Evolutionary conservation across 2,113 vertebrate genomes (phyloP).

Genomic region (Scalopus aquaticus): DNA sequence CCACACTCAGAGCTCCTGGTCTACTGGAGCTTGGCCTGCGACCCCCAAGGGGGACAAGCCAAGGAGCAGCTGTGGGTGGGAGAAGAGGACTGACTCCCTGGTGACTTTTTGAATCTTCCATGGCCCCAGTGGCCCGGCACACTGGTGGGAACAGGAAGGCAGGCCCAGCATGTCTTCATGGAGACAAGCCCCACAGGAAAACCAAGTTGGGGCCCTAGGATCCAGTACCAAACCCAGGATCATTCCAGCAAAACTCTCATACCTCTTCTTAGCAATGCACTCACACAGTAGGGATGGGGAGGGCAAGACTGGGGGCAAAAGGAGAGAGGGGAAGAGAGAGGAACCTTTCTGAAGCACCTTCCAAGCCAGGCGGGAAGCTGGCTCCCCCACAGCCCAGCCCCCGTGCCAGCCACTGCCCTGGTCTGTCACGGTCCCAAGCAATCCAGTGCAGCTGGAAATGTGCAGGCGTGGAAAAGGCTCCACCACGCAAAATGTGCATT

Average conservation of each 20-base stretch:
- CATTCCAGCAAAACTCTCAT: background rate
- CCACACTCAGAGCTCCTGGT: background rate
- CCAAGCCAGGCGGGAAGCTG: background rate
- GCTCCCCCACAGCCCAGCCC: background rate
- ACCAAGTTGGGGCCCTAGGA: background rate
- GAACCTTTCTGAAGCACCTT: background rate
- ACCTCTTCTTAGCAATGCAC: background rate
- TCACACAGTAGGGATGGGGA: background rate
- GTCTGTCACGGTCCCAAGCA: background rate
- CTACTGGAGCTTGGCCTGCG: background rate
- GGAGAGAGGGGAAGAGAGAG: too few species aligned
- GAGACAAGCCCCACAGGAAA: background rate
- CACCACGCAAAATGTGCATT: constrained; percentile 70
- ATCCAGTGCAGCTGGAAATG: background rate
- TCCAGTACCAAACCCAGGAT: background rate
- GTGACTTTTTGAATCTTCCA: background rate
- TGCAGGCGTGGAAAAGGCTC: constrained; percentile 25
- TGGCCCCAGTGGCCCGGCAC: background rate
- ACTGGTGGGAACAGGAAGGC: background rate
- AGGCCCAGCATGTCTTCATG: background rate
- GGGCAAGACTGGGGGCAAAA: background rate
- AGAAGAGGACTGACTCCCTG: background rate
- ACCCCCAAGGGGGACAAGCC: background rate
- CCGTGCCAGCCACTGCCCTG: background rate
- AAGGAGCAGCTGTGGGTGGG: too few species aligned